Percentiles rank a stretch among this genome's conserved stretches.
Conservation (phyloP, 2,113 vertebrate species). For the Mola mola region DNA sequence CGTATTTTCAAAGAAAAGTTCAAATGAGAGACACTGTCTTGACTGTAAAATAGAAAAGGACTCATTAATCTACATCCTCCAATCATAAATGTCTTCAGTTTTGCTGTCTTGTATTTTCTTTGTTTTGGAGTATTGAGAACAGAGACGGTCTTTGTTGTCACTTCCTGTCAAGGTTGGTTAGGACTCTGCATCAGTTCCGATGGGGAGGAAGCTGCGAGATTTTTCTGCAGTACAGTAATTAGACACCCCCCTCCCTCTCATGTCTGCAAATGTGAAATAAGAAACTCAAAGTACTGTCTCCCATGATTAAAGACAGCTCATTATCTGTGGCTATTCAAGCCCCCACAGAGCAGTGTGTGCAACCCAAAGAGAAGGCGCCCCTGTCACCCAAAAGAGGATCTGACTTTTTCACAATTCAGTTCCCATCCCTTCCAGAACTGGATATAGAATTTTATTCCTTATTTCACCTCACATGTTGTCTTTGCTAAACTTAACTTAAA, state of each 20-base stretch:
- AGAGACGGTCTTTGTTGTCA: constrained; percentile 92
- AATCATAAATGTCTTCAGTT: constrained; percentile 45
- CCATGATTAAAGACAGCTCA: constrained; percentile 98
- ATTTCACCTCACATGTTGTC: no score
- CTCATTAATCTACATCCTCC: constrained; percentile 44
- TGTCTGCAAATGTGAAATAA: constrained; percentile 92
- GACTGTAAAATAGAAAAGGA: constrained; percentile 17
- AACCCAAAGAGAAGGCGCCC: constrained; percentile 54
- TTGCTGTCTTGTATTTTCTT: constrained; percentile 63
- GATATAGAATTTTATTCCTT: no score
- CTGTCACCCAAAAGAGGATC: constrained; percentile 51
- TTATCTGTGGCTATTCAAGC: constrained; percentile 90
- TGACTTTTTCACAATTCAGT: constrained; percentile 41
- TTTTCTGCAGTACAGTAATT: constrained; percentile 93
- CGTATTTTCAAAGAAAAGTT: constrained; percentile 23
- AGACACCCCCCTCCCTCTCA: constrained; percentile 85
- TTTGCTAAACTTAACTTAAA: constrained; percentile 11
- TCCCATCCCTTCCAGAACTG: constrained; percentile 27
- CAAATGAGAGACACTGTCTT: constrained; percentile 11
- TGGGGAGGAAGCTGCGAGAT: constrained; percentile 89
- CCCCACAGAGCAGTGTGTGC: constrained; percentile 63
- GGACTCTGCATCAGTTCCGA: constrained; percentile 88
- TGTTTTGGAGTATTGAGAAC: constrained; percentile 81
- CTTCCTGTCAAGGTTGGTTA: constrained; percentile 90
- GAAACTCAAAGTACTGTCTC: constrained; percentile 93